A percentile compares a stretch with the other conserved stretches of the same genome.
Conservation (phyloP, 2,797 vertebrate species). For the Rachycentron canadum region DNA sequence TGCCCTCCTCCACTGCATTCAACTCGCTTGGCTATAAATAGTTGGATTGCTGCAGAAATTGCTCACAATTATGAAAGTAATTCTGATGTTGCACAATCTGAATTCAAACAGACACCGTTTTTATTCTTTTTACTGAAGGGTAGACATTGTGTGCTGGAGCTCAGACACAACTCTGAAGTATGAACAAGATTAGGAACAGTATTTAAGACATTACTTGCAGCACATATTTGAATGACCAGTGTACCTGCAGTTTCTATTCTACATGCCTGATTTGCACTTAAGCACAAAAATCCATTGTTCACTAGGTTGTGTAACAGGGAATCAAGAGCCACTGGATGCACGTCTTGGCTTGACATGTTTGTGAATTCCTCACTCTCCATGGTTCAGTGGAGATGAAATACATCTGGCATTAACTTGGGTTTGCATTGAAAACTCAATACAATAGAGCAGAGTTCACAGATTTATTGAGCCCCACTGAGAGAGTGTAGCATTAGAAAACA, state of each 20-base stretch:
- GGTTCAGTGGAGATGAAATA: background rate
- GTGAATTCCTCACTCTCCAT: conserved; percentile 11
- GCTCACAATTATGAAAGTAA: background rate
- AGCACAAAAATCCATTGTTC: conserved; percentile 50
- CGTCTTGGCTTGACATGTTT: conserved; percentile 47
- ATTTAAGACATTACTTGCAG: background rate
- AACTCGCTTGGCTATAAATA: conserved; percentile 6
- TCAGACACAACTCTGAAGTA: background rate
- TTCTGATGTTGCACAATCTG: background rate
- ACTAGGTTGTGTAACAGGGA: conserved; percentile 40
- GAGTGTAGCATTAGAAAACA: background rate
- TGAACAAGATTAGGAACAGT: background rate
- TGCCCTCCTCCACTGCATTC: background rate
- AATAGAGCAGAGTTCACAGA: background rate
- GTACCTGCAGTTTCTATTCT: conserved; percentile 24
- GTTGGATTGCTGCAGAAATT: background rate
- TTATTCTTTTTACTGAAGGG: background rate
- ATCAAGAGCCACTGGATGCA: conserved; percentile 7
- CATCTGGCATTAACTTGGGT: background rate
- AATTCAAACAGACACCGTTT: background rate
- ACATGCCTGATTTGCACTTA: conserved; percentile 12
- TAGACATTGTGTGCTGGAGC: background rate
- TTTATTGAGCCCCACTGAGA: background rate
- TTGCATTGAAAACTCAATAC: background rate
- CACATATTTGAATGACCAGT: background rate